phyloP scores from a whole-genome alignment of 1,140 invertebrate species.

The Lordiphosa mommai region DNA sequence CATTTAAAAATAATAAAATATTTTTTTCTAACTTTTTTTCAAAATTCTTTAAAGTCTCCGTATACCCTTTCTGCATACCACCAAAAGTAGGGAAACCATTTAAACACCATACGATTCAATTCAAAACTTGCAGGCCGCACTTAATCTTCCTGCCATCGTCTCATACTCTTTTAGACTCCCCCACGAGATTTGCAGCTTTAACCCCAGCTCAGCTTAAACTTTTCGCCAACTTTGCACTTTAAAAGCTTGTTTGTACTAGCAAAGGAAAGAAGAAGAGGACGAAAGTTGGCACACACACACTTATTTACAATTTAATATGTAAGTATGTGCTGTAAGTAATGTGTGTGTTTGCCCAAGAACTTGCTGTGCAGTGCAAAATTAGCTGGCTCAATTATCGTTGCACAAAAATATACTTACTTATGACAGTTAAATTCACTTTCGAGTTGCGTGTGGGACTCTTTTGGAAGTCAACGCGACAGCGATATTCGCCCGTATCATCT shows the following conservation, averaged over 20 bases:
- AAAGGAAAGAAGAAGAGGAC: constrained; percentile 2
- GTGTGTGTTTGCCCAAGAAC: constrained; percentile 68
- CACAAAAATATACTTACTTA: constrained; percentile 86
- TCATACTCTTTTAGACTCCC: background rate
- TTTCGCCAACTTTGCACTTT: constrained; percentile 70
- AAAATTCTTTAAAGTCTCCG: constrained; percentile 7
- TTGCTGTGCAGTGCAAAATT: constrained; percentile 53
- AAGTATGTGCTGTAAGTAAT: constrained; percentile 63
- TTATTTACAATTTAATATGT: constrained; percentile 8
- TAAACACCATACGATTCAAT: constrained; percentile 47
- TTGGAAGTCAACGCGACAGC: constrained; percentile 93
- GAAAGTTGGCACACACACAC: constrained; percentile 43
- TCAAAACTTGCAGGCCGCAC: constrained; percentile 39
- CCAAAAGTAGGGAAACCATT: constrained; percentile 17
- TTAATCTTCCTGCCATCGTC: constrained; percentile 6
- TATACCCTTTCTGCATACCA: constrained; percentile 21
- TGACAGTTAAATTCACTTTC: constrained; percentile 92
- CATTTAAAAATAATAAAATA: background rate
- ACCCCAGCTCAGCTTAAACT: constrained; percentile 45
- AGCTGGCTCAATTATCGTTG: constrained; percentile 67
- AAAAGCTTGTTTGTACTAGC: constrained; percentile 59
- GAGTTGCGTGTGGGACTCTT: constrained; percentile 92
- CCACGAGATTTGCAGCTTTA: constrained; percentile 28
- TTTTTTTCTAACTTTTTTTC: background rate
- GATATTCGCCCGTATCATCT: constrained; percentile 89